A percentile compares a stretch with the other conserved stretches of the same genome.
Evolutionary conservation across 2,797 vertebrate species (phyloP).

Genomic region (Cyclura pinguis): DNA sequence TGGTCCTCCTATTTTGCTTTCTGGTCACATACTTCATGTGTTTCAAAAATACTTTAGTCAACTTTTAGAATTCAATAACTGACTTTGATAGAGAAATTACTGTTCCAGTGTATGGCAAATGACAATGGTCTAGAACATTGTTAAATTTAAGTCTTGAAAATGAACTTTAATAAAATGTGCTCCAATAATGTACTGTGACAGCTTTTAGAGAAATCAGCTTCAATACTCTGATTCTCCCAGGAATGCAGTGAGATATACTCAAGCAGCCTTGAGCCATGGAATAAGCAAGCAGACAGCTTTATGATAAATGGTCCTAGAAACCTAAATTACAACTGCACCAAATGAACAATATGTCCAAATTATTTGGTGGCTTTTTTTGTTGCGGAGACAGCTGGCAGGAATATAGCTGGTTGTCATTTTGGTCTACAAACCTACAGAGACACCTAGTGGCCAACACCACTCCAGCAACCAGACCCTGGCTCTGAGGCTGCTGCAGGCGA

Average conservation of each 20-base stretch:
- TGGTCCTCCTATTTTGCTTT: constrained; percentile 28
- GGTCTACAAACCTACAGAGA: constrained; percentile 56
- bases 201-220: constrained; percentile 71
- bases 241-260: constrained; percentile 60
- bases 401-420: rapidly evolving
- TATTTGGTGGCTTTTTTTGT: constrained; percentile 33
- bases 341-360: constrained; percentile 68
- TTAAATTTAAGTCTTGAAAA: constrained; percentile 71
- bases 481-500: not conserved
- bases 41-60: constrained; percentile 60
- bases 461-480: not conserved
- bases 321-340: constrained; percentile 74
- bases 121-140: constrained; percentile 66
- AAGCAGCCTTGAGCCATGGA: constrained; percentile 72
- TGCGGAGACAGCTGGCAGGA: constrained; percentile 10
- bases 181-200: constrained; percentile 68
- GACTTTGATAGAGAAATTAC: constrained; percentile 65
- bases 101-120: constrained; percentile 58
- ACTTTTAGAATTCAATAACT: constrained; percentile 60
- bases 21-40: constrained; percentile 35
- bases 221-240: constrained; percentile 59
- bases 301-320: constrained; percentile 76
- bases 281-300: constrained; percentile 66
- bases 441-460: constrained; percentile 62
- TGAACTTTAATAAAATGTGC: constrained; percentile 71